Base-by-base conservation (phyloP, 2,797 vertebrate genomes). In the Phoeniculus purpureus region DNA sequence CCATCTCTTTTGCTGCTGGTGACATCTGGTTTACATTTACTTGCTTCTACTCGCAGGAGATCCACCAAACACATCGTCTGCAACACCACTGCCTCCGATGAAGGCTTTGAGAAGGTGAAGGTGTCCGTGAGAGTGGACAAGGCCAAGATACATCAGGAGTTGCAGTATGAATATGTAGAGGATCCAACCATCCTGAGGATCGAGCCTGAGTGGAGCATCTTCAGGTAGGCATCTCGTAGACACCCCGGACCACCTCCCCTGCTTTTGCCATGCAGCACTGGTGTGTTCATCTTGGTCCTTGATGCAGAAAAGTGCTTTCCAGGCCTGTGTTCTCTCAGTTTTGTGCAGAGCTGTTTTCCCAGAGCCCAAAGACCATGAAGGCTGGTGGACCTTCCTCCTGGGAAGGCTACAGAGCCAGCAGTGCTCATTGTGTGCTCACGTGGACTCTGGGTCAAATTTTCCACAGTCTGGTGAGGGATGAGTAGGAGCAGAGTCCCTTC, bases 161-260 rank as follows among this genome's bases (percentile, higher is more conserved):
- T 99, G 84, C 97, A 98, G 31, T 99, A 99, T 94, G 98, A 99
- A 87, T 99, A 99, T 3, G 98, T 99, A 68, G 99, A 99, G 68
- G 99, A 99, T 89, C 99, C 99, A 62, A 99, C 98, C 61, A 98
- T 99, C 80, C 96, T 98, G 78, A 98, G 98, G 96, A 98, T 99
- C 0, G 99, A 99, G 94, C 99, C 99, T 0, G 99, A 99, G 89
- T 99, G 99, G 99, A 99, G 99, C 97, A 99, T 99, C 65, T 97
- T 98, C 97, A 99, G 99, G 99, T 99, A 97, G 50, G 87, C 7
- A 25, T 8, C 23, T 32, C 32, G 5, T 15, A 40, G n/a, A 37
- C 25, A 23, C 1, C 6, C 1, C 4, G 8, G 43, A 22, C 5
- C 5, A 20, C 2, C 10, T 50, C 29, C 32, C 7, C 1, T 8